Conservation (phyloP, 2,888 invertebrate genomes). For the Dasysyrphus albostriatus region DNA sequence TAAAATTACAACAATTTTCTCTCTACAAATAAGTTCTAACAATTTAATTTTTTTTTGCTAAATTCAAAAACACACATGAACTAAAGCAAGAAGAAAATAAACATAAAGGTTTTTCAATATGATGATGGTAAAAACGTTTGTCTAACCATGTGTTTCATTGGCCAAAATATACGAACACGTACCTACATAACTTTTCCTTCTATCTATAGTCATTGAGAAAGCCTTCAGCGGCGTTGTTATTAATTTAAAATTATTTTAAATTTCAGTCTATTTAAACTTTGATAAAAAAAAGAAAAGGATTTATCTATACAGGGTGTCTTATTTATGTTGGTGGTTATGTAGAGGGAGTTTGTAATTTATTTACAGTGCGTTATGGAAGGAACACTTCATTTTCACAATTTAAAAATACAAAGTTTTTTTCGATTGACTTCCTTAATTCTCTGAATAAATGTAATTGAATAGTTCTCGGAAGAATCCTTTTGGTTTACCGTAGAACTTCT, state of each 20-base stretch:
- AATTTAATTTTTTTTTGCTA: background rate
- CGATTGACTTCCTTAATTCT: too few species aligned
- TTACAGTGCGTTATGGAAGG: too few species aligned
- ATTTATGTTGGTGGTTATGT: background rate
- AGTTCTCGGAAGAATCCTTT: too few species aligned
- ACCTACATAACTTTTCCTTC: background rate
- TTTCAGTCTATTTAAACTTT: slow-evolving; percentile 7
- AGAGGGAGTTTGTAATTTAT: too few species aligned
- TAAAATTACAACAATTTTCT: background rate
- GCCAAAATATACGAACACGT: background rate
- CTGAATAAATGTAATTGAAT: too few species aligned
- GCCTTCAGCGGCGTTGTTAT: slow-evolving; percentile 1
- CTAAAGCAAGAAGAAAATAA: background rate
- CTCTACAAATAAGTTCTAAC: background rate
- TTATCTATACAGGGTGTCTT: background rate
- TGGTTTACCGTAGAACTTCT: too few species aligned
- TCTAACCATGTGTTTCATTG: slow-evolving; percentile 11
- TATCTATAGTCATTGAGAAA: background rate
- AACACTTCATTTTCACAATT: too few species aligned
- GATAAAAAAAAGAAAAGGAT: background rate
- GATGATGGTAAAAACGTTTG: background rate
- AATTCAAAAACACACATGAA: slow-evolving; percentile 1
- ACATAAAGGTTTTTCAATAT: background rate
- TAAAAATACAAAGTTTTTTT: too few species aligned
- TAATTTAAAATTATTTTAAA: slow-evolving; percentile 8